Evolutionary conservation across 1,140 invertebrate species (phyloP), one percentile per base, ranked within the genome.

Genomic region (Drosophila ogumai): DNA sequence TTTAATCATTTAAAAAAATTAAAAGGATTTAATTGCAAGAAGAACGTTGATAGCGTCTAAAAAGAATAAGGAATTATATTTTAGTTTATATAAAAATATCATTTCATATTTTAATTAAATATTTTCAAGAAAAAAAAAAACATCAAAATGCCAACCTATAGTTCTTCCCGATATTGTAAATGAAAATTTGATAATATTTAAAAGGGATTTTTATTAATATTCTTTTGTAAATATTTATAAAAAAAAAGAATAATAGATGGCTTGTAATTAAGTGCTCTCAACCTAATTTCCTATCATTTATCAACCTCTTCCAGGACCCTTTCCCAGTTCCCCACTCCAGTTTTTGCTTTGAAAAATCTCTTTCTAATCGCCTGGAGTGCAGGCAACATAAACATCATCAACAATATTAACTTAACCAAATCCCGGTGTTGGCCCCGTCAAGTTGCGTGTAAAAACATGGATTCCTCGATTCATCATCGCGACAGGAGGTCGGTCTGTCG

Each of bases 401-500:
- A 40, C 67, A 71, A 57, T 43, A 36, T 58, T 36, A 58, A 59
- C 55, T 49, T 72, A 40, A 46, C 31, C 74, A 67, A 66, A 75
- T 75, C 59, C 32, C 38, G 50, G 68, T 75, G 50, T 71, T 64
- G 73, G 64, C 41, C 50, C 65, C 75, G 57, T 71, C 71, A 82
- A 76, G 69, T 66, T 88, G 85, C 66, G 85, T 88, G 85, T 90
- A 68, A 88, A 81, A 88, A 88, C 85, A 88, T 75, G 69, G 75
- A 88, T 88, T 47, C 46, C 40, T 55, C 85, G 66, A 84, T 88
- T 77, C 77, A 88, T 88, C 85, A 88, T 63, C 61, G 44, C 46
- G 77, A 59, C 49, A 71, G 46, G 59, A 41, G 57, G 57, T 79
- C 28, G 59, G 10, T 25, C 12, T 5, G 9, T 22, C 22, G 22